Percentiles rank a stretch among this genome's conserved stretches.
Conservation (phyloP, 2,888 invertebrate species). For the Xanthostigma xanthostigma region DNA sequence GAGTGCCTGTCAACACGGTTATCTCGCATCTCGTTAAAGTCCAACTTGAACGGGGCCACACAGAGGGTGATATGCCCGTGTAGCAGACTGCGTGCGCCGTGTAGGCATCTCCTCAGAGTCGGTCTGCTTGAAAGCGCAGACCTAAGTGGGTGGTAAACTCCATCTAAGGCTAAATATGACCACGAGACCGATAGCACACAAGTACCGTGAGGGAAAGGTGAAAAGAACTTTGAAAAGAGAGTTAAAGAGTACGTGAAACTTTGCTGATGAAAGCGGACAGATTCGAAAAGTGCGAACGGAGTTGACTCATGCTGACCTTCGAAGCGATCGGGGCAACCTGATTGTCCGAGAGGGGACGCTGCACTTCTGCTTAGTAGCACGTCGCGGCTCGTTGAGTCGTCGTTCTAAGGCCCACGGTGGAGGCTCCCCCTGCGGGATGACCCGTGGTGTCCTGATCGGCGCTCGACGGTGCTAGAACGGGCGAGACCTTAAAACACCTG, state of each 20-base stretch:
- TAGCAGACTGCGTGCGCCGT: constrained; percentile 20
- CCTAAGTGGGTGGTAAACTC: constrained; percentile 42
- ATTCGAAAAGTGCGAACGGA: constrained; percentile 31
- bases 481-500: constrained; percentile 8
- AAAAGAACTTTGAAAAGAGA: no score
- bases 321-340: constrained; percentile 8
- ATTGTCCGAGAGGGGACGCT: constrained; percentile 14
- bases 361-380: constrained; percentile 31
- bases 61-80: constrained; percentile 40
- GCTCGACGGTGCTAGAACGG: background rate
- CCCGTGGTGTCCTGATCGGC: constrained; percentile 8
- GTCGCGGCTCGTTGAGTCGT: constrained; percentile 35
- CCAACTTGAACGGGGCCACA: constrained; percentile 35
- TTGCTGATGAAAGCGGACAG: constrained; percentile 43
- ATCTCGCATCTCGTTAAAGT: constrained; percentile 29
- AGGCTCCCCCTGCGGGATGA: constrained; percentile 15
- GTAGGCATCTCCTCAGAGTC: constrained; percentile 30
- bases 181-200: constrained; percentile 50
- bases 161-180: constrained; percentile 44
- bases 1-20: constrained; percentile 23
- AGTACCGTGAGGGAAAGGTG: no score
- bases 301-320: constrained; percentile 14
- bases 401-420: constrained; percentile 25
- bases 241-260: constrained; percentile 58
- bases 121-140: constrained; percentile 46